Conservation (phyloP, 2,113 vertebrate genomes). For the Oreochromis spilurus region DNA sequence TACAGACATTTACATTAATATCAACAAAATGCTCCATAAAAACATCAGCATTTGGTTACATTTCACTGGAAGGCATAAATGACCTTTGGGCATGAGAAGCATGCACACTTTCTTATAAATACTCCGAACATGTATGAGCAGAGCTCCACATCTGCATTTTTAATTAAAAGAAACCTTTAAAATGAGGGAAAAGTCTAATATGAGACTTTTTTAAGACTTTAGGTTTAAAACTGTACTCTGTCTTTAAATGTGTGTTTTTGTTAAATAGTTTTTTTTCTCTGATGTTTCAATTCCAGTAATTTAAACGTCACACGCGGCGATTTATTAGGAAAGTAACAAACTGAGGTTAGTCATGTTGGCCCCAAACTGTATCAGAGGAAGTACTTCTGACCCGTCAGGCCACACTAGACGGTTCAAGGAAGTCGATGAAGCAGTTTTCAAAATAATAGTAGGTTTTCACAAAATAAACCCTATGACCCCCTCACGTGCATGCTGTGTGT, state of each 20-base stretch:
- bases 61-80: neutral
- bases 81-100: neutral
- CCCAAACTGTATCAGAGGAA: constrained; percentile 20
- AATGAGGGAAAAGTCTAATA: neutral
- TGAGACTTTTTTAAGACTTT: neutral
- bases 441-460: constrained; percentile 1
- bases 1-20: neutral
- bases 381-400: neutral
- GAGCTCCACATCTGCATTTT: neutral
- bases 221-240: neutral
- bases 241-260: neutral
- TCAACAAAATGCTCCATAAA: neutral
- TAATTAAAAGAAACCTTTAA: neutral
- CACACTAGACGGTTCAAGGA: neutral
- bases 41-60: accelerated
- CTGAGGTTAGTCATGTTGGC: neutral
- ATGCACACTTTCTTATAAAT: neutral
- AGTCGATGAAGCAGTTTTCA: neutral
- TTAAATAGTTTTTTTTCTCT: neutral
- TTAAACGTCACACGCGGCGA: neutral
- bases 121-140: neutral
- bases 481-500: neutral
- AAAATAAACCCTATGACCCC: constrained; percentile 7
- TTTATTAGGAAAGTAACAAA: neutral
- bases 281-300: neutral